Conservation (phyloP, 2,113 vertebrate species). For the Cryptotis parvus region DNA sequence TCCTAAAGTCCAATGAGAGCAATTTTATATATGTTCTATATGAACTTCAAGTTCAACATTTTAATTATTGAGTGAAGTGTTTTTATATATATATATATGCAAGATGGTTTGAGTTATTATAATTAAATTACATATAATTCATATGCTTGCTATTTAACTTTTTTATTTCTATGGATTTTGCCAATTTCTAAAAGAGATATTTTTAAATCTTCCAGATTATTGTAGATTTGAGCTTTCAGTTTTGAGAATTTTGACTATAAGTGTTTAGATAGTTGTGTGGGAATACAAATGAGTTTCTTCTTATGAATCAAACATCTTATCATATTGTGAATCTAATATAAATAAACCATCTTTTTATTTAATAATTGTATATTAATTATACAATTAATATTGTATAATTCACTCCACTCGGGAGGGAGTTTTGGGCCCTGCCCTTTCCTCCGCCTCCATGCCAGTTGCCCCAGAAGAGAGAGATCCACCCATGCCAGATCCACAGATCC, state of each 20-base stretch:
- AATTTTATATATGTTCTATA: constrained; percentile 9
- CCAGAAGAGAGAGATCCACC: no score
- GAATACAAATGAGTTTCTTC: constrained; percentile 8
- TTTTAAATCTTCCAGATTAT: neutral
- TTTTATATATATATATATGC: neutral
- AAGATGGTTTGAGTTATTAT: constrained; percentile 4
- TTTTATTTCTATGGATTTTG: neutral
- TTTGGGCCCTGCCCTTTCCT: no score
- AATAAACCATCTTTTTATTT: neutral
- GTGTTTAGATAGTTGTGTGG: neutral
- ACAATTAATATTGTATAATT: no score
- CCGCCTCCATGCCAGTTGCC: no score
- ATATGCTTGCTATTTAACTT: neutral
- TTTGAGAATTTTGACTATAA: constrained; percentile 43
- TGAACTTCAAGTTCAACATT: neutral
- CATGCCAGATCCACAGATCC: no score
- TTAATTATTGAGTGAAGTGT: neutral
- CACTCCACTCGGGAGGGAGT: no score
- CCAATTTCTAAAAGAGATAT: constrained; percentile 7
- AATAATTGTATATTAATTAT: no score
- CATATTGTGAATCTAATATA: neutral
- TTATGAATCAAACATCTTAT: constrained; percentile 5
- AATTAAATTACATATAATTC: constrained; percentile 19
- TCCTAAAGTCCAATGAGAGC: neutral
- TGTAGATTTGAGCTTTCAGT: neutral